Conservation (phyloP, 2,113 vertebrate species). For the Pterophyllum scalare region DNA sequence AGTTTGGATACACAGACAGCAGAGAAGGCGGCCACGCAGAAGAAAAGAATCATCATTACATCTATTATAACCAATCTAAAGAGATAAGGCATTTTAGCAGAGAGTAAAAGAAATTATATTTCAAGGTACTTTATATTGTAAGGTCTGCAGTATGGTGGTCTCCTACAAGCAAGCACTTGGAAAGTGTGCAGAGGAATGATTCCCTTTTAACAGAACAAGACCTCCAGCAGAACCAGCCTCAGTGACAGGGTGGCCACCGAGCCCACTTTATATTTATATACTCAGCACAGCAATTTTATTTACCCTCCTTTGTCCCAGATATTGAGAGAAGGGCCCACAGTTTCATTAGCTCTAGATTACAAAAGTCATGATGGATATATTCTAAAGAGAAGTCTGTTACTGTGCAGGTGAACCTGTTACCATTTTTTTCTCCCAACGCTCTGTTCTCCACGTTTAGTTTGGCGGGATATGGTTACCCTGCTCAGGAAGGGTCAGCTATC, state of each 20-base stretch:
- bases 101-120: not conserved
- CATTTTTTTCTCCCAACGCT: too few relatives aligned
- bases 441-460: not conserved
- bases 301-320: rapidly evolving
- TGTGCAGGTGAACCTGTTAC: too few relatives aligned
- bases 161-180: too few relatives aligned
- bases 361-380: too few relatives aligned
- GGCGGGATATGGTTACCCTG: not conserved
- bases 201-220: too few relatives aligned
- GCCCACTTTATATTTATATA: too few relatives aligned
- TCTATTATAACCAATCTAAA: rapidly evolving
- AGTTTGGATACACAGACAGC: not conserved
- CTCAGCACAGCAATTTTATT: too few relatives aligned
- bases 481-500: not conserved
- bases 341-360: not conserved
- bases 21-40: not conserved
- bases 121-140: not conserved
- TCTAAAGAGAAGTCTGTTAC: too few relatives aligned
- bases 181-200: too few relatives aligned
- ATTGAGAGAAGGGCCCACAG: not conserved
- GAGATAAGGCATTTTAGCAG: not conserved
- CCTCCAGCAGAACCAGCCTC: too few relatives aligned
- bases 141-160: too few relatives aligned
- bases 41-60: not conserved
- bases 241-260: too few relatives aligned